A percentile compares a stretch with the other conserved stretches of the same genome.
Evolutionary conservation across 2,797 vertebrate genomes (phyloP).

Genomic region (Pseudochaenichthys georgianus): DNA sequence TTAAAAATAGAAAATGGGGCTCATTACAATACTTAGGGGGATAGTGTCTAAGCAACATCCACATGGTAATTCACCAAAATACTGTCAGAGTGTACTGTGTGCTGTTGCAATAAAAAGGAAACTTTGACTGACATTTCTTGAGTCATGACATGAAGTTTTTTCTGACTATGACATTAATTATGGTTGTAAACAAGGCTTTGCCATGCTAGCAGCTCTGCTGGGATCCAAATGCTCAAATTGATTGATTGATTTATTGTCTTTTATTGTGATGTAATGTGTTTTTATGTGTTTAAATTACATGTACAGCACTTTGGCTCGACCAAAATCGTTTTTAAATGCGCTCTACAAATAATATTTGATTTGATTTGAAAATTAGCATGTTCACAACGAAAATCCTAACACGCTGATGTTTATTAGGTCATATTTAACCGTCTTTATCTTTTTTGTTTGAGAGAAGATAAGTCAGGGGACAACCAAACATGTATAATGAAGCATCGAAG

Average conservation of each 20-base stretch:
- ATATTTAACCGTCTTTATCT: neutral
- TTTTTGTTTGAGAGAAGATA: neutral
- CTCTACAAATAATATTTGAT: too few relatives aligned
- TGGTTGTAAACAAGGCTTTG: neutral
- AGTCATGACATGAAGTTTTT: neutral
- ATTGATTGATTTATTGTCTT: too few relatives aligned
- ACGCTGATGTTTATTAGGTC: neutral
- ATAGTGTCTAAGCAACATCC: neutral
- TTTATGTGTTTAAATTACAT: too few relatives aligned
- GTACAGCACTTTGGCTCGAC: too few relatives aligned
- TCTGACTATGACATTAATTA: neutral
- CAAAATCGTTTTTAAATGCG: too few relatives aligned
- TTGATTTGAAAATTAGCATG: neutral
- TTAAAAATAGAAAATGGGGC: slow-evolving; percentile 29
- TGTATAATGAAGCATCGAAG: too few relatives aligned
- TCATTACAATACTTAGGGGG: slow-evolving; percentile 19
- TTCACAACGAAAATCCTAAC: neutral
- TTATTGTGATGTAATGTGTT: too few relatives aligned
- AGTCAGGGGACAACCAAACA: too few relatives aligned
- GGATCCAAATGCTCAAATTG: too few relatives aligned
- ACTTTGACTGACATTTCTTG: neutral
- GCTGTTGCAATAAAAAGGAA: neutral
- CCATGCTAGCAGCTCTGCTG: too few relatives aligned
- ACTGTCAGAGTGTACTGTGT: neutral
- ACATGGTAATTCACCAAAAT: neutral